Evolutionary conservation across 2,888 invertebrate genomes (phyloP).

Genomic region (Tenthredo livida): DNA sequence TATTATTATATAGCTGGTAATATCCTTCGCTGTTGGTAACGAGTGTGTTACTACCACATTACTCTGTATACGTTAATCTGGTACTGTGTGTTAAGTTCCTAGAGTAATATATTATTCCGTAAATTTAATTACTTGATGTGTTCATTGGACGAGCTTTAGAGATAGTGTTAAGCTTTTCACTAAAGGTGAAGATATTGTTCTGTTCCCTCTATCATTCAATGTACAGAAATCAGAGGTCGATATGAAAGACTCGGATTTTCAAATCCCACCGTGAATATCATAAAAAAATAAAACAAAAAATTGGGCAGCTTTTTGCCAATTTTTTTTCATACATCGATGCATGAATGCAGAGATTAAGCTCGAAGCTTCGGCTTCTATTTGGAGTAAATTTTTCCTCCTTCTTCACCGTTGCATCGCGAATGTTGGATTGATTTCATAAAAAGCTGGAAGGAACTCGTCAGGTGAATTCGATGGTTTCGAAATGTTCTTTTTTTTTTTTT

Average conservation of each 20-base stretch:
- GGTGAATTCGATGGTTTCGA: neutral
- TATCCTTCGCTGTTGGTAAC: neutral
- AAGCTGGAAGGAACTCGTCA: neutral
- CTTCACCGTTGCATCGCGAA: neutral
- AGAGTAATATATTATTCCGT: slow-evolving; percentile 16
- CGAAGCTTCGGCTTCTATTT: no score
- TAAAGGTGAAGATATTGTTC: neutral
- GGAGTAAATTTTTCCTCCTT: neutral
- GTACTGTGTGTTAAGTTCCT: neutral
- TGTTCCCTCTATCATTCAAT: neutral
- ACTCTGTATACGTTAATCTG: slow-evolving; percentile 19
- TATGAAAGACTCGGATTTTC: neutral
- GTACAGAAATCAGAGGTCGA: neutral
- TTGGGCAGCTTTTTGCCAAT: neutral
- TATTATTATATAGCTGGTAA: slow-evolving; percentile 13
- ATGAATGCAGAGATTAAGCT: no score
- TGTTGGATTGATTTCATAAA: neutral
- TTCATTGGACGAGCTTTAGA: neutral
- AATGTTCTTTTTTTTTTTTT: neutral
- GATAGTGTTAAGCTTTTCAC: neutral
- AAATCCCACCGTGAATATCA: neutral
- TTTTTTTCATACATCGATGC: no score
- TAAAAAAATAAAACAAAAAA: neutral
- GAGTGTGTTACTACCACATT: neutral
- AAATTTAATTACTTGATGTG: slow-evolving; percentile 19